Evolutionary conservation across 2,888 invertebrate species (phyloP).

Genomic region (Disparrhopalites patrizii): DNA sequence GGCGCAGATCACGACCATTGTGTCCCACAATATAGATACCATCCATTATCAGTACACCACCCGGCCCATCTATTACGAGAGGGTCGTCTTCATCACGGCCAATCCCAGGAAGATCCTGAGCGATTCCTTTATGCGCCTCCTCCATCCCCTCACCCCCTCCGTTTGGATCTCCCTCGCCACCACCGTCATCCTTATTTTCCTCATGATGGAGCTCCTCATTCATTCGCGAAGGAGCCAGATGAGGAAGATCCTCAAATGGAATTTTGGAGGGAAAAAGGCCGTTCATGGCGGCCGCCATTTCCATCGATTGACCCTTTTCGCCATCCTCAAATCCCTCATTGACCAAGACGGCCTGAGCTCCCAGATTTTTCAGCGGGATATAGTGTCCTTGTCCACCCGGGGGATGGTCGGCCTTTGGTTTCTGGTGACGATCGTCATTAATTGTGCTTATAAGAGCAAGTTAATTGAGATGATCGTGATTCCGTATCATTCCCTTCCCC

Average conservation of each 20-base stretch:
- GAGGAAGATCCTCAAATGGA: too few species aligned
- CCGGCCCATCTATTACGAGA: not conserved
- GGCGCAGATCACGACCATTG: not conserved
- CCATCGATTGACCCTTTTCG: too few species aligned
- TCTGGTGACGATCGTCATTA: not conserved
- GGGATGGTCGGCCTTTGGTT: not conserved
- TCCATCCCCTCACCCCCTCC: not conserved
- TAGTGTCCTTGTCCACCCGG: not conserved
- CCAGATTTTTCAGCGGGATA: not conserved
- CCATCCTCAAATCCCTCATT: too few species aligned
- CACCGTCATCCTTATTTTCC: not conserved
- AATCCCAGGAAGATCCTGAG: not conserved
- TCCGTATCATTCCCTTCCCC: not conserved
- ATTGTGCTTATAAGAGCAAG: not conserved
- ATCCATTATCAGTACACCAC: not conserved
- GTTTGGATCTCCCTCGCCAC: not conserved
- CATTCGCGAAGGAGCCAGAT: not conserved
- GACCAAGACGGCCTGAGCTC: not conserved
- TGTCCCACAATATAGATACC: not conserved
- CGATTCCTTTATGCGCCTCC: not conserved
- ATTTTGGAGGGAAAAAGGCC: too few species aligned
- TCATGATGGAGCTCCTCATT: not conserved
- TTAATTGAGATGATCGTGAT: not conserved
- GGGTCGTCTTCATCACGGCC: constrained; percentile 9
- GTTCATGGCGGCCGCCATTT: too few species aligned